Evolutionary conservation across 2,113 vertebrate species (phyloP).

Genomic region (Nesogale talazaci): DNA sequence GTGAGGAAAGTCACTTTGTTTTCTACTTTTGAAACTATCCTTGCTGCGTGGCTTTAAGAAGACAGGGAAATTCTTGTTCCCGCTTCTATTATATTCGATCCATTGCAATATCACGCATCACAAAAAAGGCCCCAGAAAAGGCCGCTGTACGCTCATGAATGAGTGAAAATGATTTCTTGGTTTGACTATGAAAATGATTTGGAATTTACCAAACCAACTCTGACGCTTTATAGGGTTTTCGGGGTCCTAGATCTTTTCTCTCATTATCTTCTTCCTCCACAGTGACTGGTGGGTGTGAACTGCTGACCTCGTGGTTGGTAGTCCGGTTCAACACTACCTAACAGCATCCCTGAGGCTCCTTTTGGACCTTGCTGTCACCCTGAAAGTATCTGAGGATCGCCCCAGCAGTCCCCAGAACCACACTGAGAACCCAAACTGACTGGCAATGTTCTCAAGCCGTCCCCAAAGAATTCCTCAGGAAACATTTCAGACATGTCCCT

Average conservation of each 20-base stretch:
- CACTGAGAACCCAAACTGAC: background rate
- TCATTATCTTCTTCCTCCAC: too few species aligned
- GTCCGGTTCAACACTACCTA: too few species aligned
- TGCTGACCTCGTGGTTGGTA: too few species aligned
- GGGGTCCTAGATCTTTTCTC: too few species aligned
- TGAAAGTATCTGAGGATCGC: background rate
- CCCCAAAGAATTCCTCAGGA: background rate
- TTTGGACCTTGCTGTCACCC: background rate
- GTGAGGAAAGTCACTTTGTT: background rate
- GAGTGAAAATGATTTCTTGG: background rate
- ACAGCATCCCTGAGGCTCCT: too few species aligned
- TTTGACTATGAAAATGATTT: background rate
- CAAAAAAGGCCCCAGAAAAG: background rate
- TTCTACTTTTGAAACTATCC: background rate
- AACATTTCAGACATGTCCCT: background rate
- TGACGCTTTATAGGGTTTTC: too few species aligned
- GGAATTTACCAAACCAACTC: too few species aligned
- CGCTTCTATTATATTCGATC: background rate
- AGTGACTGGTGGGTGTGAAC: too few species aligned
- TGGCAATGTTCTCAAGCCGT: background rate
- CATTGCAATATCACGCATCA: background rate
- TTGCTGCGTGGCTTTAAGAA: background rate
- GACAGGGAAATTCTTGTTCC: background rate
- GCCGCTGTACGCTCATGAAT: background rate
- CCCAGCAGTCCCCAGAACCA: background rate